Evolutionary conservation across 1,140 invertebrate genomes (phyloP), one percentile per base, ranked within the genome.

Genomic region (Vollenhovia emeryi): DNA sequence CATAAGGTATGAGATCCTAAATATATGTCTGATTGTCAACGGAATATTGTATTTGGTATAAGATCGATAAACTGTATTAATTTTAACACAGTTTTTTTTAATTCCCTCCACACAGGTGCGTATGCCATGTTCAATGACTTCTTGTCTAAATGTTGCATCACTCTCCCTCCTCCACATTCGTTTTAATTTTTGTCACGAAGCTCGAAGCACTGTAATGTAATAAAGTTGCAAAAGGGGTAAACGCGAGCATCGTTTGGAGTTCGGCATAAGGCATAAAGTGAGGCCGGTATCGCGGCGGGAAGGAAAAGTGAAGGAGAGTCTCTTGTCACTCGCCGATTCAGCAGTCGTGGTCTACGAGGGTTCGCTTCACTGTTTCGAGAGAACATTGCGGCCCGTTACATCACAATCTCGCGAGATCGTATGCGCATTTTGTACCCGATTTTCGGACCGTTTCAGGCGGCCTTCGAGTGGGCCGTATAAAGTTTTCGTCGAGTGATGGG

Each of bases 261-360:
- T 33, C 43, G 60, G 36, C 62, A 71, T 71, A 43, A 83, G n/a
- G 43, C 8, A 82, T 55, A 24, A 60, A 68, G 50, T 27, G 57
- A 80, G 52, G 86, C 15, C 36, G 27, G 33, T 40, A 59, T 33
- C 59, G 40, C 43, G 64, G 45, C 73, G 73, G 78, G 60, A 86
- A 75, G 13, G 71, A 78, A 73, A 89, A 71, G 24, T 50, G 60
- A 74, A 82, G 30, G 24, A 71, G 74, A 90, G 88, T 85, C 78
- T 84, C 91, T 91, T 88, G 78, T 89, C 79, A 85, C 86, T 75
- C 74, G 92, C 91, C 88, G 91, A 92, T 90, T 87, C 91, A 92
- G 92, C 91, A 91, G 69, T 64, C 59, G 59, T 24, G 48, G 7
- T 57, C 13, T 50, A 86, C 86, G 76, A 91, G 88, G 85, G 80